Base-by-base conservation (phyloP, 1,140 invertebrate genomes). In the Bactericera cockerelli region DNA sequence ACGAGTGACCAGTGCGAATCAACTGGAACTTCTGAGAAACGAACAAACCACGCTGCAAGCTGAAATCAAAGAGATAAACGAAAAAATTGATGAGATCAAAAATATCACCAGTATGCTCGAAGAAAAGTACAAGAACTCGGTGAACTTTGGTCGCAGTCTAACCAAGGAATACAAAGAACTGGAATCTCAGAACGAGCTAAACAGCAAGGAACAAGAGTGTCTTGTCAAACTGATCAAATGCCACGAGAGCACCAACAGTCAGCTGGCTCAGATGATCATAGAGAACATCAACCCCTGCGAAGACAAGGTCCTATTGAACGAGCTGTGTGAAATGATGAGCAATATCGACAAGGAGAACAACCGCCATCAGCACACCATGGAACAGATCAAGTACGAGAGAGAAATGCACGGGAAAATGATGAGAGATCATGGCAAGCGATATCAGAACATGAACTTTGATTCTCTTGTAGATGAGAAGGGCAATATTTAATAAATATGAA, bases 81-180 rank as follows among this genome's bases (percentile, higher is more conserved):
- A n/a, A 4, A 4, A 49, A 49, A 49, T 19, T 49, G 42, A 49
- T 10, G 42, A 49, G 42, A 6, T n/a, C 22, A n/a, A 6, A 22
- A 49, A 49, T 49, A n/a, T 49, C 19, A 10, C 42, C 4, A 49
- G 19, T 8, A 49, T 49, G 42, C 22, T 49, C 19, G 42, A 49
- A 22, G 42, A 49, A n/a, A 49, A n/a, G 19, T 49, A 49, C 22
- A 49, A 49, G n/a, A 22, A 22, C 19, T 16, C 42, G 22, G 42
- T 49, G 8, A 49, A 49, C n/a, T 49, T 49, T 16, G 42, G 42
- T 49, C 42, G 42, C n/a, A 49, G 19, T n/a, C 22, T 49, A 49
- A 6, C 42, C n/a, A 49, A n/a, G 4, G 42, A 16, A 49, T 49
- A 49, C 22, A 49, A 49, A n/a, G 22, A 49, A 49, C 22, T 49